A percentile compares a stretch with the other conserved stretches of the same genome.
Evolutionary conservation across 1,140 invertebrate species (phyloP).

Genomic region (Microplitis demolitor): DNA sequence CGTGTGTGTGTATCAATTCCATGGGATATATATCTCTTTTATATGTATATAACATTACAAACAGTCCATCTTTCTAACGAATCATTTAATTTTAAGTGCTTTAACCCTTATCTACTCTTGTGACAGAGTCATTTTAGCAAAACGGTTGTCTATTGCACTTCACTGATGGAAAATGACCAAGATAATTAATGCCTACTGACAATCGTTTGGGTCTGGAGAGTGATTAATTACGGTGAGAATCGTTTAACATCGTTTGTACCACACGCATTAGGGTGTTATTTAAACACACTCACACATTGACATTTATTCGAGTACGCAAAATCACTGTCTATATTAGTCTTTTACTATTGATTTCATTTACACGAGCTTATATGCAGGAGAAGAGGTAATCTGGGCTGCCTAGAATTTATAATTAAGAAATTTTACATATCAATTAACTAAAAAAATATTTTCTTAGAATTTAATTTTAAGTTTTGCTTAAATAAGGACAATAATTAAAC

Average conservation of each 20-base stretch:
- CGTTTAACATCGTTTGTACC: slow-evolving; percentile 48
- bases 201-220: slow-evolving; percentile 37
- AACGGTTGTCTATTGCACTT: slow-evolving; percentile 35
- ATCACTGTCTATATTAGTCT: not conserved
- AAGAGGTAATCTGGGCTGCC: no score
- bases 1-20: slow-evolving; percentile 49
- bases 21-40: slow-evolving; percentile 26
- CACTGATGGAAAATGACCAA: slow-evolving; percentile 45
- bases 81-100: slow-evolving; percentile 19
- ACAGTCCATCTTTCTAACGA: no score
- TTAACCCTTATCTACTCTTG: slow-evolving; percentile 24
- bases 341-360: not conserved
- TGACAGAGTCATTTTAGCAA: slow-evolving; percentile 31
- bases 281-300: slow-evolving; percentile 21
- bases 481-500: no score
- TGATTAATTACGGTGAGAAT: slow-evolving; percentile 45
- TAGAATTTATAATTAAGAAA: no score
- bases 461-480: no score
- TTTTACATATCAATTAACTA: no score
- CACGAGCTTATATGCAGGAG: no score
- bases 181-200: slow-evolving; percentile 55
- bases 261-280: slow-evolving; percentile 48
- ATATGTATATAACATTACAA: no score
- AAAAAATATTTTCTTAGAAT: no score
- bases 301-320: no score